Conservation (phyloP, 2,888 invertebrate species). For the Lasioglossum leucozonium region DNA sequence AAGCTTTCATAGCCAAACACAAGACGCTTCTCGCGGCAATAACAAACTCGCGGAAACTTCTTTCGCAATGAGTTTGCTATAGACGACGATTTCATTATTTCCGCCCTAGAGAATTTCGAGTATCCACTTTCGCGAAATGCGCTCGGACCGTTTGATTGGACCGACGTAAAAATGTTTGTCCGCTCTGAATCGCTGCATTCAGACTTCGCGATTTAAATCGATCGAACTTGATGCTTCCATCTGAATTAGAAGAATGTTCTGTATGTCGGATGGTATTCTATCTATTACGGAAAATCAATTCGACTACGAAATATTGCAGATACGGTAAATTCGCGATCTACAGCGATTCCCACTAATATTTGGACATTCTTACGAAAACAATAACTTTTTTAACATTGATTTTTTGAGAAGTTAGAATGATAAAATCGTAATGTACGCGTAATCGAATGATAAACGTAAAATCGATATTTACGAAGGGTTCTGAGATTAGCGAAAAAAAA, state of each 20-base stretch:
- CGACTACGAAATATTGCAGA: too few relatives aligned
- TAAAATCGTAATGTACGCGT: too few relatives aligned
- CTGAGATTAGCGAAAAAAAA: not conserved
- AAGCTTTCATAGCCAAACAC: conserved; percentile 26
- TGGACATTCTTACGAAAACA: too few relatives aligned
- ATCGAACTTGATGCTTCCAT: not conserved
- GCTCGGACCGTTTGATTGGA: not conserved
- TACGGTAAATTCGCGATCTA: too few relatives aligned
- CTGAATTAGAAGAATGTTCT: too few relatives aligned
- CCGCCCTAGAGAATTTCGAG: not conserved
- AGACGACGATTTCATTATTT: not conserved
- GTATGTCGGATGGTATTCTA: not conserved
- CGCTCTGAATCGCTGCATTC: not conserved
- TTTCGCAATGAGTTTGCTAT: not conserved
- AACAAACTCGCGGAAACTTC: not conserved
- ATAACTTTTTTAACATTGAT: too few relatives aligned
- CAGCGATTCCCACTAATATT: too few relatives aligned
- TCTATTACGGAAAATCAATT: too few relatives aligned
- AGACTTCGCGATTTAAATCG: not conserved
- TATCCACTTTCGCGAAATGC: not conserved
- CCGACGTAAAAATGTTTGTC: not conserved
- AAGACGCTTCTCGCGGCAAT: not conserved
- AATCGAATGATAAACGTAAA: too few relatives aligned
- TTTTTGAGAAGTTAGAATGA: too few relatives aligned
- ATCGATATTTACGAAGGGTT: not conserved